Percentiles rank a stretch among this genome's conserved stretches.
These are phyloP conservation scores for Diloba caeruleocephala DNA, from an alignment of 2,888 invertebrate species.

Conservation along the genomic window DNA sequence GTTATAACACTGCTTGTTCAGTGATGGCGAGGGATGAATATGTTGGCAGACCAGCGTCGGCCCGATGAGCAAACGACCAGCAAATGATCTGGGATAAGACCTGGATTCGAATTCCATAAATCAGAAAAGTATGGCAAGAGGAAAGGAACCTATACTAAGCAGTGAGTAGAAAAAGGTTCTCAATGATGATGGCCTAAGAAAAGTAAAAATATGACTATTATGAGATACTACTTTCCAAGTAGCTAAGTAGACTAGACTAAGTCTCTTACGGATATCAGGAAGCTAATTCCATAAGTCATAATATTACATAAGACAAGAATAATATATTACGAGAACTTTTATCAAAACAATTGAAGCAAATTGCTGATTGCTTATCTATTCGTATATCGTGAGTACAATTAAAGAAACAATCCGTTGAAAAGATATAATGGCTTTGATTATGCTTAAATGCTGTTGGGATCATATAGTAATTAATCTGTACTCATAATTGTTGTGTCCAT, in stretches of 20 bases:
- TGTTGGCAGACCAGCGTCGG: no score
- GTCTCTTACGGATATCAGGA: conserved; percentile 32
- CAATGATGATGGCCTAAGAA: no score
- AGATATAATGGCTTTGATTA: conserved; percentile 47
- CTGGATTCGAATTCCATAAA: no score
- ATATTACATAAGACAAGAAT: conserved; percentile 32
- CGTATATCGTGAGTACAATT: conserved; percentile 54
- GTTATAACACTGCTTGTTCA: no score
- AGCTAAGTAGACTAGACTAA: not conserved
- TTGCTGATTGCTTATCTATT: conserved; percentile 55
- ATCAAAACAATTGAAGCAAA: conserved; percentile 54
- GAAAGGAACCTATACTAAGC: no score
- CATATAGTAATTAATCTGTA: conserved; percentile 45
- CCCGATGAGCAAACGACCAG: no score
- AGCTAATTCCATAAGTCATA: conserved; percentile 31
- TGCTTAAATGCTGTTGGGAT: conserved; percentile 43
- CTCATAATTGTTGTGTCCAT: conserved; percentile 38
- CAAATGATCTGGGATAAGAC: no score
- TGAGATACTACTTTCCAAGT: not conserved
- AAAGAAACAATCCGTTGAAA: conserved; percentile 53
- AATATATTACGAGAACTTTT: conserved; percentile 52
- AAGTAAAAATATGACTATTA: no score
- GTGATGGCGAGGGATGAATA: no score
- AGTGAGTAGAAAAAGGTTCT: no score
- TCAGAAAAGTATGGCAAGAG: no score